A percentile compares a stretch with the other conserved stretches of the same genome.
These are phyloP conservation scores for Hydrozoanthus tunicans DNA, from an alignment of 64 coral and sea anemone species.

Conservation along the genomic window DNA sequence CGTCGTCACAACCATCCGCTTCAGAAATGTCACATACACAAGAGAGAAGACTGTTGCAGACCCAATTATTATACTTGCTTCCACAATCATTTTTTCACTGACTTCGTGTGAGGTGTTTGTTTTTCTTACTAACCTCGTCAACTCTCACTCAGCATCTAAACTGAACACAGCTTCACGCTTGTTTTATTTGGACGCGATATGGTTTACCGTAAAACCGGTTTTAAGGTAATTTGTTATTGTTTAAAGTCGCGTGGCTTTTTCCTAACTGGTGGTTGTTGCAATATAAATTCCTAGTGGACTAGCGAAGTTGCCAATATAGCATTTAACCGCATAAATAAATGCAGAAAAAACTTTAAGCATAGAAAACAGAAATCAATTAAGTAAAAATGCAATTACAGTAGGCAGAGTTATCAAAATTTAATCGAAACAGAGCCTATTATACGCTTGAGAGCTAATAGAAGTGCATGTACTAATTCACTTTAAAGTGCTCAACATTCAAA, in stretches of 20 bases:
- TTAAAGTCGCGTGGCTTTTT: neutral
- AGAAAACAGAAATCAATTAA: too few species aligned
- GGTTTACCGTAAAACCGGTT: slow-evolving; percentile 17
- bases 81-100: neutral
- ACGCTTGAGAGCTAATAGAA: neutral
- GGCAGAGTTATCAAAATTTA: too few species aligned
- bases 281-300: slow-evolving; percentile 2
- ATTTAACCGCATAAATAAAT: neutral
- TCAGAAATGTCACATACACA: slow-evolving; percentile 48
- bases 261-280: neutral
- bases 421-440: neutral
- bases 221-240: neutral
- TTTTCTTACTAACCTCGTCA: neutral
- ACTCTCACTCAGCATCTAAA: neutral
- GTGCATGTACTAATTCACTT: neutral
- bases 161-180: neutral
- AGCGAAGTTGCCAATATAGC: neutral
- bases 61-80: slow-evolving; percentile 33
- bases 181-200: neutral
- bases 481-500: neutral
- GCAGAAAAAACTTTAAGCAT: neutral
- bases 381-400: neutral
- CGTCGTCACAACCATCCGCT: slow-evolving; percentile 50
- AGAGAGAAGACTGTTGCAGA: slow-evolving; percentile 40
- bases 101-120: neutral